Evolutionary conservation across 2,888 invertebrate species (phyloP), one percentile per base, ranked within the genome.

Genomic region (Leucoma salicis): DNA sequence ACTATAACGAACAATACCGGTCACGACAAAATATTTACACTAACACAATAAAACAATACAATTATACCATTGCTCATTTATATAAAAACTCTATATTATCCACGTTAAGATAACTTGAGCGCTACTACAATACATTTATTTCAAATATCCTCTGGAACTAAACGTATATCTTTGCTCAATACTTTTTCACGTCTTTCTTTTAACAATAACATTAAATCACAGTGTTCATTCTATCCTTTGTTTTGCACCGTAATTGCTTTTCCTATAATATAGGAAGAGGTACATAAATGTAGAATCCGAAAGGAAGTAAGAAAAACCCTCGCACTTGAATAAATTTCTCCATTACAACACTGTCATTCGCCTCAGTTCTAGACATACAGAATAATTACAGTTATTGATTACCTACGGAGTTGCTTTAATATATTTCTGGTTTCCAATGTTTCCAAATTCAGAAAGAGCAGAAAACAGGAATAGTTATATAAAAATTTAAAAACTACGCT

Each of bases 21-120:
- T 73, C 70, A 80, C 74, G 75, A 79, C 71, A 73, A 79, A 78
- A 62, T 74, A 78, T 81, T 74, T 82, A 82, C 82, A 80, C 57
- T 64, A 73, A 78, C 57, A 46, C 73, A 33, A 71, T 46, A 66
- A 63, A 69, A 66, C 57, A 67, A 70, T 65, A 65, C 68, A 59
- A 2, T 66, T 50, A 66, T 69, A 66, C 62, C 64, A 78, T 78
- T 78, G 78, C 79, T 75, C 74, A 70, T 75, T 66, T 67, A 70
- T 64, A 67, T 66, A 71, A 65, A 71, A 62, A 74, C 63, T 75
- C 70, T 70, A 70, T 31, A 66, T 64, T 60, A 63, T 64, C 68
- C 58, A 53, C 60, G 51, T 65, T 60, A 57, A 54, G 63, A 53
- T 61, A 62, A 58, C 53, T 79, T 80, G 78, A 81, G 80, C 73